Evolutionary conservation across 2,797 vertebrate species (phyloP).

Genomic region (Enteromius unitaeniatus): DNA sequence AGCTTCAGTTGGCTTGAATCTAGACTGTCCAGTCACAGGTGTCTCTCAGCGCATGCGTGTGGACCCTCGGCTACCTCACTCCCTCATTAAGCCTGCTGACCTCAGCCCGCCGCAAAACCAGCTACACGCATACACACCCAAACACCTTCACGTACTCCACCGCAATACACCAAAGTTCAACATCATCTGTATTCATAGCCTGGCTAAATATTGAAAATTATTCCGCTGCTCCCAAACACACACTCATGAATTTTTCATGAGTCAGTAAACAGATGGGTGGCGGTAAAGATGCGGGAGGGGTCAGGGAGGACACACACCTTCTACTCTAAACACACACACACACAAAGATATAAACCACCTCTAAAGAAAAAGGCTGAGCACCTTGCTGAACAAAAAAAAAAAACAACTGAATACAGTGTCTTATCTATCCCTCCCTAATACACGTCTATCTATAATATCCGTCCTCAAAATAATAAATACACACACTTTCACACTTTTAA

Average conservation of each 20-base stretch:
- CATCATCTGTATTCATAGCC: constrained; percentile 69
- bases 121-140: constrained; percentile 56
- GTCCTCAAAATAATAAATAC: not conserved
- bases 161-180: constrained; percentile 59
- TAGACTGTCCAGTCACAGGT: constrained; percentile 71
- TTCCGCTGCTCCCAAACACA: constrained; percentile 65
- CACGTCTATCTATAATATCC: not conserved
- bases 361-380: not conserved
- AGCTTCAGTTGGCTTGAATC: constrained; percentile 69
- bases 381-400: not conserved
- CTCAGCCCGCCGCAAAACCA: constrained; percentile 71
- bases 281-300: constrained; percentile 55
- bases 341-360: constrained; percentile 39
- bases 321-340: constrained; percentile 42
- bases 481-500: not conserved
- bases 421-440: not conserved
- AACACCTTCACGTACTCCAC: constrained; percentile 35
- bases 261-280: constrained; percentile 65
- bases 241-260: constrained; percentile 70
- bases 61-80: constrained; percentile 67
- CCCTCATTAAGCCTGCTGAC: constrained; percentile 74
- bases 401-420: not conserved
- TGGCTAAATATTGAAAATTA: constrained; percentile 71
- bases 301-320: constrained; percentile 58
- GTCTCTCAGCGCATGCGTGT: constrained; percentile 67